Evolutionary conservation across 2,113 vertebrate species (phyloP).

Genomic region (Brachyistius frenatus): DNA sequence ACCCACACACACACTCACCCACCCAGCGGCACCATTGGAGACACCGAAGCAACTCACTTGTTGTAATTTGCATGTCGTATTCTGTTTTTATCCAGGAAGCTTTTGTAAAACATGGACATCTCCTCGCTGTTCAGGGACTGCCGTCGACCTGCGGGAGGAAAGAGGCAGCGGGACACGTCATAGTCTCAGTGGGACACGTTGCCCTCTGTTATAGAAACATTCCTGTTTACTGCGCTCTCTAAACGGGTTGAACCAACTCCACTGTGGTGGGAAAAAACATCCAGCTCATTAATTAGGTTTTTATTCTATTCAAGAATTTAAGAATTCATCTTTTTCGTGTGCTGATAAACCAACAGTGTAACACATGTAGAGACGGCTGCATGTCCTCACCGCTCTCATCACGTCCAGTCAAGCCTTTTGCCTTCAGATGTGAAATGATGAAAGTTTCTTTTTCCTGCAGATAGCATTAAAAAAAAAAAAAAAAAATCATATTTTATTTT

Average conservation of each 20-base stretch:
- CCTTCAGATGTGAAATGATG: slow-evolving; percentile 85
- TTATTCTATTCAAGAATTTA: too few species aligned
- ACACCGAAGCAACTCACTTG: slow-evolving; percentile 84
- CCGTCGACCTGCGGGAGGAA: slow-evolving; percentile 84
- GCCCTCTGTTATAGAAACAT: too few species aligned
- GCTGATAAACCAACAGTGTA: too few species aligned
- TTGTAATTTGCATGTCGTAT: slow-evolving; percentile 91
- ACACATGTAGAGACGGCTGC: background rate
- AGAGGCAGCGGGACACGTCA: background rate
- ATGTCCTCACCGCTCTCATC: slow-evolving; percentile 88
- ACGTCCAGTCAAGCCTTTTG: slow-evolving; percentile 84
- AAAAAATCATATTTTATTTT: background rate
- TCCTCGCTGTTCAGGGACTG: slow-evolving; percentile 88
- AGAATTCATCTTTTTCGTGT: too few species aligned
- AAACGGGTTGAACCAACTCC: too few species aligned
- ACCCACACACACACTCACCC: background rate
- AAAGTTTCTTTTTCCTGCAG: slow-evolving; percentile 93
- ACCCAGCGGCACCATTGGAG: background rate
- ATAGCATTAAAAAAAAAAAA: background rate
- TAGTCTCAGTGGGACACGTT: too few species aligned
- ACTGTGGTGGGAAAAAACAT: too few species aligned
- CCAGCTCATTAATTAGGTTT: too few species aligned
- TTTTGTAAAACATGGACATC: slow-evolving; percentile 96
- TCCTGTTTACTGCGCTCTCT: too few species aligned
- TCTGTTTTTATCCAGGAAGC: slow-evolving; percentile 91